Evolutionary conservation across 2,797 vertebrate genomes (phyloP), one percentile per base, ranked within the genome.

Genomic region (Antennarius maculatus): DNA sequence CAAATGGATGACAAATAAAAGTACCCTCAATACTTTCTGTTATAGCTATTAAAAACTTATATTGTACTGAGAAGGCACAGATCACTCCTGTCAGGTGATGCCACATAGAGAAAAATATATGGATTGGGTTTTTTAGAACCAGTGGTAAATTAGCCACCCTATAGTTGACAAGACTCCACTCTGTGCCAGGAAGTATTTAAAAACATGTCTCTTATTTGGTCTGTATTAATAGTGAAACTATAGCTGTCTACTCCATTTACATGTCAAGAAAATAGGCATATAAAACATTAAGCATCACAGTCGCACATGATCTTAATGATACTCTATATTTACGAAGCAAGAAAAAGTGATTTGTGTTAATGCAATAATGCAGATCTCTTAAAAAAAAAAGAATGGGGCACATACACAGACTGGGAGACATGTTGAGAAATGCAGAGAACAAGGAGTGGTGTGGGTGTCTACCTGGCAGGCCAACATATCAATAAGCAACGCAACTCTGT

Each of bases 371-470:
- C 54, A 17, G 42, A 29, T 74, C 50, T 67, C 9, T 43, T 18
- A 59, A 47, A 2, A 12, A 74, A 16, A 46, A 23, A 23, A 23
- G 58, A 49, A 46, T 64, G 61, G 64, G 31, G 53, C 46, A 57
- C 46, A 57, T 31, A 70, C 23, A 18, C 47, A 74, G 66, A 69
- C 28, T 48, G 47, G 31, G 57, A 74, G 50, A 83, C 72, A 79
- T 7, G 48, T 28, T 43, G 48, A 72, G 56, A 80, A 77, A 85
- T 8, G 52, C 34, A n/a, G n/a, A 74, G 56, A 46, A 61, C 14
- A 63, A 66, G 65, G 49, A 79, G 54, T 65, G 51, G 68, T 27
- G 12, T 56, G 31, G 31, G 18, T 69, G 31, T 29, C 53, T 60
- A 23, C 60, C 34, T 50, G 66, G 56, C 51, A 71, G 54, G 37